Percentiles rank a stretch among this genome's conserved stretches.
Evolutionary conservation across 2,888 invertebrate species (phyloP).

Genomic region (Macrophya alboannulata): DNA sequence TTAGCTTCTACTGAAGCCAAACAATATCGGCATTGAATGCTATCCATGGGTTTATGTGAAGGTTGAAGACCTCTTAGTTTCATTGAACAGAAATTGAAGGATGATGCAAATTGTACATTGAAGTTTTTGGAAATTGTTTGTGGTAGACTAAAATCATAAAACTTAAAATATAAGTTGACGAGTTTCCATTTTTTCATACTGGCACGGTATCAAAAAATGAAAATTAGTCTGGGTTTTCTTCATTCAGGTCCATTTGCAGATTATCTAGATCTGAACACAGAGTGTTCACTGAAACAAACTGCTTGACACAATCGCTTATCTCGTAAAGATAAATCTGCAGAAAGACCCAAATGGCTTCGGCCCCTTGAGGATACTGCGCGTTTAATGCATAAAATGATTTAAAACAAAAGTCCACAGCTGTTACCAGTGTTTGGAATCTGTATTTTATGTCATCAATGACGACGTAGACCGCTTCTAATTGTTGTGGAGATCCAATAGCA

Average conservation of each 20-base stretch:
- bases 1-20: background rate
- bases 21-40: background rate
- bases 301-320: conserved; percentile 21
- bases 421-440: conserved; percentile 27
- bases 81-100: background rate
- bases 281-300: conserved; percentile 25
- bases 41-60: background rate
- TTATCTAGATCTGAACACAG: conserved; percentile 30
- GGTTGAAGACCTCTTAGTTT: background rate
- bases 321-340: conserved; percentile 41
- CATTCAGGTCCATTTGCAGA: conserved; percentile 5
- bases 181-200: background rate
- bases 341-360: conserved; percentile 51
- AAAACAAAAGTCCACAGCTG: conserved; percentile 55
- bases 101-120: conserved; percentile 19
- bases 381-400: conserved; percentile 49
- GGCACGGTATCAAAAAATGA: conserved; percentile 6
- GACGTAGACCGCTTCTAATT: conserved; percentile 36
- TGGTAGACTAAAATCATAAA: conserved; percentile 8
- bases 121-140: conserved; percentile 31
- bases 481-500: conserved; percentile 43
- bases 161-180: conserved; percentile 4
- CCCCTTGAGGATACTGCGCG: conserved; percentile 32
- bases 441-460: conserved; percentile 52
- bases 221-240: conserved; percentile 2